A percentile compares a stretch with the other conserved stretches of the same genome.
Conservation (phyloP, 2,113 vertebrate genomes). For the pig (Sus scrofa) region DNA sequence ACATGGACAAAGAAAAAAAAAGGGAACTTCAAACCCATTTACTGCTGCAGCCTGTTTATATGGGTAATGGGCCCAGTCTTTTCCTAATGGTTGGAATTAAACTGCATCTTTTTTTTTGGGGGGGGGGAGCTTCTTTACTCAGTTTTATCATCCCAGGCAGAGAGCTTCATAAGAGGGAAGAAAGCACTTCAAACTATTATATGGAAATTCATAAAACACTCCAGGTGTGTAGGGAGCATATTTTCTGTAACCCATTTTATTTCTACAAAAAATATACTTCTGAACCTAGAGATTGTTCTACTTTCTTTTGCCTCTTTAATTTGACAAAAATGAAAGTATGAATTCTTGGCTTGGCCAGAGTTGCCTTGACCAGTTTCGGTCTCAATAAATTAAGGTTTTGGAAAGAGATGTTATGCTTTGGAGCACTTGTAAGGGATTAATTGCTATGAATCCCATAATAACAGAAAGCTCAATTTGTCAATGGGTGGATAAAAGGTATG, state of each 20-base stretch:
- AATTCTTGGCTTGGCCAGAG: background rate
- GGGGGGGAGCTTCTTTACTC: background rate
- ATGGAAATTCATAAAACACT: background rate
- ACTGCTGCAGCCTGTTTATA: background rate
- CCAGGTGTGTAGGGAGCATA: background rate
- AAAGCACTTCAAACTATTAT: background rate
- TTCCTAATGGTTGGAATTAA: background rate
- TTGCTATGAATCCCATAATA: background rate
- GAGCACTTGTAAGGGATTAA: background rate
- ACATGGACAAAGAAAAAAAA: constrained; percentile 76
- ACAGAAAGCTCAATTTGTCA: background rate
- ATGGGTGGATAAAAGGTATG: background rate
- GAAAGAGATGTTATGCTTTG: background rate
- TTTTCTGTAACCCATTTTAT: background rate
- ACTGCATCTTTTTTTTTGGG: background rate
- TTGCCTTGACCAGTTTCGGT: background rate
- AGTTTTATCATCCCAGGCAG: background rate
- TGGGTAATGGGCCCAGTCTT: background rate
- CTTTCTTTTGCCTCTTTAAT: background rate
- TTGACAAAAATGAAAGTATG: background rate
- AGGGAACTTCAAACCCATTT: background rate
- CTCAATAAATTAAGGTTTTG: background rate
- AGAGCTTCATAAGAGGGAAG: background rate
- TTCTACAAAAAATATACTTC: background rate
- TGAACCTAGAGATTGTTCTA: background rate